Percentiles rank a stretch among this genome's conserved stretches.
Evolutionary conservation across 2,113 vertebrate genomes (phyloP).

Genomic region (Pogonocichla stellata): DNA sequence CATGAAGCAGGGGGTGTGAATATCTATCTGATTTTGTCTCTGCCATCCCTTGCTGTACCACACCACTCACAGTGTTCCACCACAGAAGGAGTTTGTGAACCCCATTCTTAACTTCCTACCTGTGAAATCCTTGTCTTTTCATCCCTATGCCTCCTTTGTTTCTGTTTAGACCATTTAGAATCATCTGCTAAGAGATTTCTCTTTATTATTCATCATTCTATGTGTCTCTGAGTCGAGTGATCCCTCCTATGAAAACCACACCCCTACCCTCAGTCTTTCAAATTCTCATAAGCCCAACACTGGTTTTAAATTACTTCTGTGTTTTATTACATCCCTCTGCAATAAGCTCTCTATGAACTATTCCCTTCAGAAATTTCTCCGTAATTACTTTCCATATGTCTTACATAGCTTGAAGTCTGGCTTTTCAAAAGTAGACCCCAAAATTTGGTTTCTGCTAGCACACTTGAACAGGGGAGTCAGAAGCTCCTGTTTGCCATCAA

Average conservation of each 20-base stretch:
- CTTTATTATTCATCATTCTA: neutral
- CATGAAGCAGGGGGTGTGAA: neutral
- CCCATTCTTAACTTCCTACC: neutral
- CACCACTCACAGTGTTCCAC: neutral
- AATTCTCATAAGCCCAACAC: neutral
- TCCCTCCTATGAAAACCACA: neutral
- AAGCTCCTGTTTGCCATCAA: neutral
- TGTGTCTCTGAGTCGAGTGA: neutral
- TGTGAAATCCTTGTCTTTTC: neutral
- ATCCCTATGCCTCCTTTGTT: neutral
- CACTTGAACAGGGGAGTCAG: neutral
- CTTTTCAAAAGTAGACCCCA: neutral
- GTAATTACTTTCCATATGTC: neutral
- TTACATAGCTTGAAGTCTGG: neutral
- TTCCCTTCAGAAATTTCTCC: neutral
- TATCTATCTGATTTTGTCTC: neutral
- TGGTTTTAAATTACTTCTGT: neutral
- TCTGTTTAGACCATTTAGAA: neutral
- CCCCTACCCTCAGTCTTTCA: neutral
- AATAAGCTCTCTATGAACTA: neutral
- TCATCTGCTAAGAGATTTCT: neutral
- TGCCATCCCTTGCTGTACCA: neutral
- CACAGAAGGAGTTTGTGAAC: neutral
- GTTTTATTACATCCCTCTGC: neutral
- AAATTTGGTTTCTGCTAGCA: neutral